phyloP scores from a whole-genome alignment of 2,113 vertebrate species.

The Prolemur simus region DNA sequence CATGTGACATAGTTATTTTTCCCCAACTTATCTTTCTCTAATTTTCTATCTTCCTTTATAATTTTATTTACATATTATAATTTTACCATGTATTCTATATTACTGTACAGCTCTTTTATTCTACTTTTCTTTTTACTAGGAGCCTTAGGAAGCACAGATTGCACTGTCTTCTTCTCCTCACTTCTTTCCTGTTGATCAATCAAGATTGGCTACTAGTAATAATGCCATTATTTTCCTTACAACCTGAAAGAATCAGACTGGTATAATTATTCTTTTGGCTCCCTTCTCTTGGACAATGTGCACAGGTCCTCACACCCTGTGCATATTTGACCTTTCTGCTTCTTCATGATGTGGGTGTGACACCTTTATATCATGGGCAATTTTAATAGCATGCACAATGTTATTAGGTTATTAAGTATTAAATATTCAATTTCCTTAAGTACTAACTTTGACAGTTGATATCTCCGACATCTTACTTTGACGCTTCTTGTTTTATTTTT shows the following conservation, averaged over 20 bases:
- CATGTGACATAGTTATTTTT: not conserved
- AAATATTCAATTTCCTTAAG: too few relatives aligned
- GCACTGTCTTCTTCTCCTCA: not conserved
- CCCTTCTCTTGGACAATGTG: not conserved
- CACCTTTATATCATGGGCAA: not conserved
- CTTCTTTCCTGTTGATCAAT: not conserved
- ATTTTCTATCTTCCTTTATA: not conserved
- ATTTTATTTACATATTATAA: not conserved
- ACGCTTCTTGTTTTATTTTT: too few relatives aligned
- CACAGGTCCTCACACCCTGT: not conserved
- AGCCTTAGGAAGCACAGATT: not conserved
- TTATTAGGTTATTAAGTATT: not conserved
- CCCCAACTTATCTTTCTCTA: not conserved
- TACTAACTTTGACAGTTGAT: too few relatives aligned
- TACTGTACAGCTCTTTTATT: not conserved
- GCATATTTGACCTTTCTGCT: not conserved
- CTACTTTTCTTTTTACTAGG: not conserved
- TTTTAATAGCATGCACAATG: not conserved
- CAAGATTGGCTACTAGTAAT: not conserved
- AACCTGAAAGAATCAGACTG: not conserved
- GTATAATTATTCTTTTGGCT: not conserved
- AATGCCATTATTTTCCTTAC: not conserved
- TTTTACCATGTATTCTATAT: not conserved
- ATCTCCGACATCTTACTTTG: too few relatives aligned
- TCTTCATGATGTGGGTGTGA: not conserved